Conservation (phyloP, 2,797 vertebrate genomes). For the Taenioides sp. region DNA sequence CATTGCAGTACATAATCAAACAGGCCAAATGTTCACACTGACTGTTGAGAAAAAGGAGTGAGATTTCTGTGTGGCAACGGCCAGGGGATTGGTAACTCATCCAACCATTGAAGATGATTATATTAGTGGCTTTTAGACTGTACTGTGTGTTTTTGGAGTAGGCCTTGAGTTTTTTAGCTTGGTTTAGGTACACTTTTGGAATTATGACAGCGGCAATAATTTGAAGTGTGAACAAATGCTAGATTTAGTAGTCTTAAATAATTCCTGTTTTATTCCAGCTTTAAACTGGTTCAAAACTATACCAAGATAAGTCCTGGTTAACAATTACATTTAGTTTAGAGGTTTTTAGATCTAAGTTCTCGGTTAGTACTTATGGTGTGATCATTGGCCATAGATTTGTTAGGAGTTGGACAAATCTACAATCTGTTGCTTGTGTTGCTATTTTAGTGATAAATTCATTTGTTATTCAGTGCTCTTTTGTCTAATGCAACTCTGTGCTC, state of each 20-base stretch:
- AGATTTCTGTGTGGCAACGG: conserved; percentile 52
- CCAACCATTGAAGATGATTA: conserved; percentile 34
- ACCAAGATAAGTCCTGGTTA: neutral
- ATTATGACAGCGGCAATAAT: neutral
- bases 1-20: conserved; percentile 62
- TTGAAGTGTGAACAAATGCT: neutral
- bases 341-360: neutral
- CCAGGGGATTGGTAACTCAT: conserved; percentile 55
- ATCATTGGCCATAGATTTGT: too few relatives aligned
- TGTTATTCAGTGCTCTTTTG: neutral
- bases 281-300: neutral
- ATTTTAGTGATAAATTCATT: neutral
- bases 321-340: neutral
- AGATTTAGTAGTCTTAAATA: neutral
- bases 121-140: neutral
- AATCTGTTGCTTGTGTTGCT: too few relatives aligned
- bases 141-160: neutral
- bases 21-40: conserved; percentile 60
- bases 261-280: neutral
- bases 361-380: too few relatives aligned
- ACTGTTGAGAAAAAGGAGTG: conserved; percentile 40
- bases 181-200: neutral
- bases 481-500: neutral
- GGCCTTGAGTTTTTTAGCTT: too few relatives aligned
- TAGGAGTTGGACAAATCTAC: too few relatives aligned